Evolutionary conservation across 2,113 vertebrate species (phyloP).

Genomic region (Pachycephala philippinensis): DNA sequence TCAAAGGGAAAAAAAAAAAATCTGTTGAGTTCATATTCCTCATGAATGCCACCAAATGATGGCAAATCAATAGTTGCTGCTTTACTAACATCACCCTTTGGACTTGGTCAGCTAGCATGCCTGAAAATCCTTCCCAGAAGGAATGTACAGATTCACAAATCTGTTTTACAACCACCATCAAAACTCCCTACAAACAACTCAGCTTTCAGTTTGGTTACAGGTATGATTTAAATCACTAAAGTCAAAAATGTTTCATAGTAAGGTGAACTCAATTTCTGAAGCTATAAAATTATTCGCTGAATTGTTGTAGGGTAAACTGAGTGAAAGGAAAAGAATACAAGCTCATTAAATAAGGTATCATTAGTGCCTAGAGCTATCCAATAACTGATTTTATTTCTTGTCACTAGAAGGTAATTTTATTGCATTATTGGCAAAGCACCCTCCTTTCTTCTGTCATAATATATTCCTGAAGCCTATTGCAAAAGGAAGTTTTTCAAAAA

Average conservation of each 20-base stretch:
- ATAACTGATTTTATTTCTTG: not conserved
- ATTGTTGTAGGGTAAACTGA: not conserved
- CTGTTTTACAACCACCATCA: not conserved
- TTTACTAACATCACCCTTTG: not conserved
- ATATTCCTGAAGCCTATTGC: not conserved
- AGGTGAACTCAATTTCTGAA: not conserved
- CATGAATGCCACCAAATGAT: not conserved
- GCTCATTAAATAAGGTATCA: not conserved
- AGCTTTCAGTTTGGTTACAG: not conserved
- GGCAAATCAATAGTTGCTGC: not conserved
- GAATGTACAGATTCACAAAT: not conserved
- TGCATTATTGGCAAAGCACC: not conserved
- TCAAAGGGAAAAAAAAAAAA: not conserved
- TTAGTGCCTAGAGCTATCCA: not conserved
- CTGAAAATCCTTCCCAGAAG: constrained; percentile 10
- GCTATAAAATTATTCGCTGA: not conserved
- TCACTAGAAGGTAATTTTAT: not conserved
- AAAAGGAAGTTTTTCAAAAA: not conserved
- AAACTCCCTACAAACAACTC: not conserved
- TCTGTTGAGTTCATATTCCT: not conserved
- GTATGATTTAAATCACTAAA: not conserved
- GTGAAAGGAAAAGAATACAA: not conserved
- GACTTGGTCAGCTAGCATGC: not conserved
- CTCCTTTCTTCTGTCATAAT: not conserved
- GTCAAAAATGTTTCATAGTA: not conserved